phyloP scores from a whole-genome alignment of 2,888 invertebrate species.

The Molanna angustata region DNA sequence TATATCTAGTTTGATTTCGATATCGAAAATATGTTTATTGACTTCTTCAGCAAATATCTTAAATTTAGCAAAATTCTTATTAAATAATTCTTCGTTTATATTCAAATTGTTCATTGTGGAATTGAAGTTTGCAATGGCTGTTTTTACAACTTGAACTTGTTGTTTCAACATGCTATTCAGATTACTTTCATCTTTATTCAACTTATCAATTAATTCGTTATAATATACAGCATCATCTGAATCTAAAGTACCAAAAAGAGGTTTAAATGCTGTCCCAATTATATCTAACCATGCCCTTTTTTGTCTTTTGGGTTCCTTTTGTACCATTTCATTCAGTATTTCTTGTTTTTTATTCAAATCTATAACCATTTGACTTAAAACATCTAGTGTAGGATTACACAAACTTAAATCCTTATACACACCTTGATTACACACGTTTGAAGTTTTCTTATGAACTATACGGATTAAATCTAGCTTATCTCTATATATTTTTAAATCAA shows the following conservation, averaged over 20 bases:
- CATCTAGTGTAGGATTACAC: neutral
- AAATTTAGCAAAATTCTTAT: slow-evolving; percentile 27
- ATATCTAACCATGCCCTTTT: slow-evolving; percentile 14
- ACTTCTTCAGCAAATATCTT: slow-evolving; percentile 20
- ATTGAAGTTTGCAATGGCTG: slow-evolving; percentile 31
- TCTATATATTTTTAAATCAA: neutral
- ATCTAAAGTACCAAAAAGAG: slow-evolving; percentile 9
- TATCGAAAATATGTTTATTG: slow-evolving; percentile 1
- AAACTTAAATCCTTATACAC: neutral
- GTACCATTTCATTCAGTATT: too few species aligned
- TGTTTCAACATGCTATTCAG: slow-evolving; percentile 27
- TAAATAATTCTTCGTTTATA: slow-evolving; percentile 29
- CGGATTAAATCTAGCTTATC: neutral
- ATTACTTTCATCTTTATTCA: slow-evolving; percentile 27
- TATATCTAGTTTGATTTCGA: slow-evolving; percentile 7
- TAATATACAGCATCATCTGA: slow-evolving; percentile 25
- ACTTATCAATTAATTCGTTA: slow-evolving; percentile 27
- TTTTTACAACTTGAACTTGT: slow-evolving; percentile 30
- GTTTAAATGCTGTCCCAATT: slow-evolving; percentile 13
- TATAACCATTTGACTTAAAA: neutral
- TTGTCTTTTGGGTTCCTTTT: neutral
- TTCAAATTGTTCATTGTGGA: slow-evolving; percentile 26
- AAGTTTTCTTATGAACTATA: neutral
- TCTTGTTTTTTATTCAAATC: too few species aligned
- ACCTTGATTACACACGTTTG: neutral